A percentile compares a stretch with the other conserved stretches of the same genome.
Evolutionary conservation across 2,113 vertebrate species (phyloP).

Genomic region (Pristiophorus japonicus): DNA sequence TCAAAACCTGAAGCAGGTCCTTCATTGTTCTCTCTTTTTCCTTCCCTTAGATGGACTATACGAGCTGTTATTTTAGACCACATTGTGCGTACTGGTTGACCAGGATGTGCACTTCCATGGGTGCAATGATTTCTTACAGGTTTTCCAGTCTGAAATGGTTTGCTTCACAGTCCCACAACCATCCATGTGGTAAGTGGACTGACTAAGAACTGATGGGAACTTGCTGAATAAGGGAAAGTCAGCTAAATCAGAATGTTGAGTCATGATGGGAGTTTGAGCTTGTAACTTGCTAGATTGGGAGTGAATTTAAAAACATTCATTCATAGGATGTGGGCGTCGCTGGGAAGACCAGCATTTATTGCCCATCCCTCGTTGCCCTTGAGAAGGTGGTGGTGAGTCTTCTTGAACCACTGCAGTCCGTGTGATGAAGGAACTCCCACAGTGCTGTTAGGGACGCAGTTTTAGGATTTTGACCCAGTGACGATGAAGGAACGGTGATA

Average conservation of each 20-base stretch:
- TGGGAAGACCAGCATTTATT: no score
- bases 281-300: not conserved
- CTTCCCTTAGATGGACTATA: not conserved
- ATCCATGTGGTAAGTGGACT: not conserved
- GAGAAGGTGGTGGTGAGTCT: no score
- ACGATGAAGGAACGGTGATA: not conserved
- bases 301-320: not conserved
- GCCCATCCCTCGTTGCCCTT: no score
- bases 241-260: not conserved
- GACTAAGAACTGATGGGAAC: not conserved
- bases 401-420: no score
- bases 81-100: not conserved
- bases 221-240: not conserved
- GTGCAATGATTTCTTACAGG: not conserved
- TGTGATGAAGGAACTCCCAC: no score
- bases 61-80: not conserved
- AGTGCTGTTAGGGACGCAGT: no score
- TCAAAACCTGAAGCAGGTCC: not conserved
- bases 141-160: not conserved
- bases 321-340: no score
- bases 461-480: no score
- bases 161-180: not conserved
- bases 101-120: not conserved
- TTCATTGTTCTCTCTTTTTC: not conserved
- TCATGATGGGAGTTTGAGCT: not conserved